Base-by-base conservation (phyloP, 2,113 vertebrate species). In the Argyrosomus japonicus region DNA sequence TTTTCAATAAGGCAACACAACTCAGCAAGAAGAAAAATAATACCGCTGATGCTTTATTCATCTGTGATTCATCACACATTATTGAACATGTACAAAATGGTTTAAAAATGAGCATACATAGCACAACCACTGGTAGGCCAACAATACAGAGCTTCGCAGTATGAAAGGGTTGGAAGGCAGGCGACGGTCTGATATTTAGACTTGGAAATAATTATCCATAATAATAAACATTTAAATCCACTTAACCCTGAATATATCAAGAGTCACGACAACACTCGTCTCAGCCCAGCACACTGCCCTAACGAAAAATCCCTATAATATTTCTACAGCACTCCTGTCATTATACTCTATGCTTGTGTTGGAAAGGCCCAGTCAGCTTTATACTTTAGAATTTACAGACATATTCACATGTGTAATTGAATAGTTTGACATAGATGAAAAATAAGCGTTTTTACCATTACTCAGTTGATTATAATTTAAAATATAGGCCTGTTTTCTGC, bases 11-110 rank as follows among this genome's bases (percentile, higher is more conserved):
- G 81, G 73, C 92, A 94, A 93, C 93, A 93, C 85, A 93, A 93
- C 92, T 83, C 94, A 54, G 87, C 86, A 93, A 94, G 92, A 92
- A 91, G 89, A 94, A 96, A 96, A 95, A 95, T 94, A 95, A 95
- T 95, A 94, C 88, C 57, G 90, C 90, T 95, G 92, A 96, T 95
- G 93, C 95, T 96, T 96, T 96, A 95, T 96, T 95, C 67, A 91
- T 93, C 90, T 95, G 91, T 94, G 83, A 92, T 90, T 91, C 84
- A 92, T 95, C 87, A 95, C 94, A 96, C 94, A 91, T 94, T 86
- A 85, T 93, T 91, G 88, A 95, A 95, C 95, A 96, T 93, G 93
- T 95, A 95, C 94, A 95, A 96, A 96, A 96, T 94, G 93, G 86
- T 95, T 95, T 95, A 95, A 93, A 95, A 95, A 96, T 94, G 92